Conservation (phyloP, 2,113 vertebrate genomes). For the Leucosticte australis region DNA sequence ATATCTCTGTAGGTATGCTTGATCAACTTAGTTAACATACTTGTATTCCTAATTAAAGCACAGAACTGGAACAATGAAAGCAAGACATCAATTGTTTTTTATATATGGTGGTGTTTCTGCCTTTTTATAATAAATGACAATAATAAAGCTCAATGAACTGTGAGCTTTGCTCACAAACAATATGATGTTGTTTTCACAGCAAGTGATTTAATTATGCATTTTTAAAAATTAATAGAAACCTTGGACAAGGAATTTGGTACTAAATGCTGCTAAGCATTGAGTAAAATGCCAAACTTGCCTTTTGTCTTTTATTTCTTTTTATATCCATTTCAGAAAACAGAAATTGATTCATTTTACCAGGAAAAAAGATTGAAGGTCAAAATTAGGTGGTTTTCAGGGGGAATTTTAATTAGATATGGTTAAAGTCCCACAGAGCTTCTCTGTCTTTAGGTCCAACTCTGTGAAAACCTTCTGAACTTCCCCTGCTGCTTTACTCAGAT, state of each 20-base stretch:
- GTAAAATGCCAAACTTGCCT: not conserved
- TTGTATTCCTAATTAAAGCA: not conserved
- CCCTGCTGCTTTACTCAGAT: conserved; percentile 52
- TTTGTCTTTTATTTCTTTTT: not conserved
- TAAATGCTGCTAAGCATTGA: not conserved
- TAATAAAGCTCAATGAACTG: not conserved
- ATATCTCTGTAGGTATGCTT: not conserved
- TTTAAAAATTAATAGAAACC: not conserved
- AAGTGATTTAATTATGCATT: not conserved
- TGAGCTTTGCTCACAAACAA: not conserved
- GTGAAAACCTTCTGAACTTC: conserved; percentile 49
- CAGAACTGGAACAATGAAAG: not conserved
- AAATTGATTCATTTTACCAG: conserved; percentile 1
- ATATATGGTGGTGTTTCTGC: not conserved
- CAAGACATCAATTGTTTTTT: not conserved
- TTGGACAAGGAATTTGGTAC: not conserved
- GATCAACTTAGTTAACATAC: not conserved
- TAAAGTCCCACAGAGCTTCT: conserved; percentile 50
- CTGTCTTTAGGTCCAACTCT: conserved; percentile 53
- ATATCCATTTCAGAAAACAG: not conserved
- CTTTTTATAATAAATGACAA: not conserved
- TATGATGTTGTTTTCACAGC: not conserved
- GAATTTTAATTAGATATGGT: conserved; percentile 48
- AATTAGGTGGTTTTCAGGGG: conserved; percentile 19
- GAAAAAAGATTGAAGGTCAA: conserved; percentile 17